Conservation (phyloP, 2,888 invertebrate species). For the Drosophila melanosoma region DNA sequence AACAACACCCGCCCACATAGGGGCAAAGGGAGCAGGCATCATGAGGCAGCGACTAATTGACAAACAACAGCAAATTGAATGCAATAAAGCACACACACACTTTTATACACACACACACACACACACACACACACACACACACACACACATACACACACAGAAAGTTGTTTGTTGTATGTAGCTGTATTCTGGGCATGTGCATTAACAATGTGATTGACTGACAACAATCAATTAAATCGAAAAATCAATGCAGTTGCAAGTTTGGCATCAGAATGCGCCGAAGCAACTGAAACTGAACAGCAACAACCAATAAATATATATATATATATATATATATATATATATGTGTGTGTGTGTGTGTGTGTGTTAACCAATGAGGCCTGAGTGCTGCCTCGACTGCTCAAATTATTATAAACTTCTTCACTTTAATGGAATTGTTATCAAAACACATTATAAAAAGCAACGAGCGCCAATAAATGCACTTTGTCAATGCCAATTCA, state of each 20-base stretch:
- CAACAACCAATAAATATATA: not conserved
- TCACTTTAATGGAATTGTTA: conserved; percentile 83
- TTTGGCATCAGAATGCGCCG: conserved; percentile 62
- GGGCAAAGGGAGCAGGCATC: conserved; percentile 18
- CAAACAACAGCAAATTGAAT: conserved; percentile 80
- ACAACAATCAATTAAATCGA: conserved; percentile 77
- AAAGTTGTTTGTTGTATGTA: conserved; percentile 31
- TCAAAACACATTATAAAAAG: conserved; percentile 78
- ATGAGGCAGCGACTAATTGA: conserved; percentile 67
- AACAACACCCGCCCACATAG: conserved; percentile 40
- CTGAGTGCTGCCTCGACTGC: conserved; percentile 48
- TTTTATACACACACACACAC: conserved; percentile 13
- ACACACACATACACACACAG: not conserved
- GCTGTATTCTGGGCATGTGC: conserved; percentile 68
- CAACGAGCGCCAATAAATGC: conserved; percentile 78
- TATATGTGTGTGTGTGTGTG: not conserved
- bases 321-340: not conserved
- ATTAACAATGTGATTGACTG: conserved; percentile 77
- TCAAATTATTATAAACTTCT: conserved; percentile 82
- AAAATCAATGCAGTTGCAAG: conserved; percentile 68
- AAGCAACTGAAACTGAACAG: conserved; percentile 45
- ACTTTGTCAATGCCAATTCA: conserved; percentile 84
- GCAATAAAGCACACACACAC: conserved; percentile 67
- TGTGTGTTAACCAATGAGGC: not conserved
- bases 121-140: not conserved